These are phyloP conservation scores for Aphaenogaster rudis DNA, from an alignment of 1,140 invertebrate genomes.

Conservation along the genomic window DNA sequence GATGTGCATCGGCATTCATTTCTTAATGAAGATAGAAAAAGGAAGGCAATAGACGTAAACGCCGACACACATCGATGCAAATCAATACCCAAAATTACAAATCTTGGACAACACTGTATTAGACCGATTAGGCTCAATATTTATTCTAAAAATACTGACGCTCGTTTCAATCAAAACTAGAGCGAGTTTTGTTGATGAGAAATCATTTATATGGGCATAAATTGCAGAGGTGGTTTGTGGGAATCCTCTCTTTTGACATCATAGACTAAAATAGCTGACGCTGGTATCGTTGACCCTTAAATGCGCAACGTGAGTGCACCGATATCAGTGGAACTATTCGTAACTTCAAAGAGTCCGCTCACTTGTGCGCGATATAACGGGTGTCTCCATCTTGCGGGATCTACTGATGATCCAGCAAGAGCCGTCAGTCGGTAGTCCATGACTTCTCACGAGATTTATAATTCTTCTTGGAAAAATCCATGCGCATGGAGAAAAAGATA, in stretches of 20 bases:
- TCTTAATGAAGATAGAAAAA: too few species aligned
- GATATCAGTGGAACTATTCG: neutral
- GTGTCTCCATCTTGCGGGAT: conserved; percentile 45
- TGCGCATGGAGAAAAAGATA: neutral
- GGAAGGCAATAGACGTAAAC: too few species aligned
- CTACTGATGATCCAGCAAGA: conserved; percentile 21
- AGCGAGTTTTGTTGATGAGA: neutral
- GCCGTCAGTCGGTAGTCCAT: neutral
- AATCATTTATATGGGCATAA: neutral
- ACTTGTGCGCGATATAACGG: neutral
- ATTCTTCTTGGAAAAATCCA: neutral
- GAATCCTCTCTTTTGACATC: neutral
- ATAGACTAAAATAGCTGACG: neutral
- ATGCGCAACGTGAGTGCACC: neutral
- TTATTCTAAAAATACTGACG: conserved; percentile 3
- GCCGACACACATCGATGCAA: too few species aligned
- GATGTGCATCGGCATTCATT: too few species aligned
- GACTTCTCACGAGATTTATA: neutral
- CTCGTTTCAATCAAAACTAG: neutral
- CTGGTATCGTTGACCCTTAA: conserved; percentile 1
- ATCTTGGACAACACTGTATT: neutral
- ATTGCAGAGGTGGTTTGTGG: neutral
- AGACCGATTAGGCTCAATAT: neutral
- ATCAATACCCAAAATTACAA: too few species aligned
- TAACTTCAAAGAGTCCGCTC: conserved; percentile 1